Conservation (phyloP, 35 echinoderm and acorn worm genomes). For the Amphiura filiformis region DNA sequence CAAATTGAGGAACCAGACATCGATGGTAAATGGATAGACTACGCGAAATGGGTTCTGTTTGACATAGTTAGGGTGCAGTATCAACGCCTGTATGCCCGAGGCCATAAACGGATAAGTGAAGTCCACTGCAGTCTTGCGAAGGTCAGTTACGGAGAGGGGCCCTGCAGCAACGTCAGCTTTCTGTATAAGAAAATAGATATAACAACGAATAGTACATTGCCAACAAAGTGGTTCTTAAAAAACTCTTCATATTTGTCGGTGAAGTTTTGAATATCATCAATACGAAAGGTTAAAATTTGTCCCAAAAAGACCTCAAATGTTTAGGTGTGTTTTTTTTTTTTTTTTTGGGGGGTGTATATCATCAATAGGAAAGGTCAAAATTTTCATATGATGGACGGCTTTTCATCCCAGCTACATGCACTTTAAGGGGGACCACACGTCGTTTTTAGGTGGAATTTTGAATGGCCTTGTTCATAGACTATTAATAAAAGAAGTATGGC, state of each 20-base stretch:
- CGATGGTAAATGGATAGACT: conserved; percentile 50
- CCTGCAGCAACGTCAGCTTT: conserved; percentile 72
- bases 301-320: no score
- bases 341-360: no score
- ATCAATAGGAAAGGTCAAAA: no score
- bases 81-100: conserved; percentile 45
- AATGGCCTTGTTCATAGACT: no score
- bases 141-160: conserved; percentile 34
- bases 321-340: no score
- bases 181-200: background rate
- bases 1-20: conserved; percentile 60
- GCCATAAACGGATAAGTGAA: conserved; percentile 69
- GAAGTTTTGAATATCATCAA: background rate
- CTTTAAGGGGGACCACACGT: no score
- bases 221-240: background rate
- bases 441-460: no score
- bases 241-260: background rate
- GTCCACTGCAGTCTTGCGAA: conserved; percentile 31
- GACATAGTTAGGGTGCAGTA: conserved; percentile 56
- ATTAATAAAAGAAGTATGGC: no score
- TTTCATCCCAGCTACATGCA: no score
- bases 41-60: conserved; percentile 43
- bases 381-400: no score
- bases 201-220: background rate
- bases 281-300: background rate